Conservation (phyloP, 2,113 vertebrate species). For the Callionymus lyra region DNA sequence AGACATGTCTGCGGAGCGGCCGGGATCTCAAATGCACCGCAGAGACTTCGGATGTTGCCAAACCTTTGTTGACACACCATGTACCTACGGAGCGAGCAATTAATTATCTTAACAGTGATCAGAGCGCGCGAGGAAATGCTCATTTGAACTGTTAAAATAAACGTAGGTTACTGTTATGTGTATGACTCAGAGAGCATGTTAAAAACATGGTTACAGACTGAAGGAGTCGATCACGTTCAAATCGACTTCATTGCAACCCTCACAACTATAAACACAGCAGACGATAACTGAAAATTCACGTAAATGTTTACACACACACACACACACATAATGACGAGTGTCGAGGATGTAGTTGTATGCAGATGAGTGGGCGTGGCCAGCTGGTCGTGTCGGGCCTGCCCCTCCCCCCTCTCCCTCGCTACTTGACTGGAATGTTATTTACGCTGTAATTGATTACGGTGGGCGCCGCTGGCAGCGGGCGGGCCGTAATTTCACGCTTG, state of each 20-base stretch:
- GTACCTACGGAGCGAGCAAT: too few relatives aligned
- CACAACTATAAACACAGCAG: too few relatives aligned
- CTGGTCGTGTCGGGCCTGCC: slow-evolving; percentile 51
- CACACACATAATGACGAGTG: slow-evolving; percentile 35
- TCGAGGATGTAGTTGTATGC: slow-evolving; percentile 45
- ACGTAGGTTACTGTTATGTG: too few relatives aligned
- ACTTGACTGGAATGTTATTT: slow-evolving; percentile 97
- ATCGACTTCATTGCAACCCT: too few relatives aligned
- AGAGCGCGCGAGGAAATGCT: too few relatives aligned
- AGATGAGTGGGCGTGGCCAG: slow-evolving; percentile 40
- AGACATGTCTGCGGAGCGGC: slow-evolving; percentile 17
- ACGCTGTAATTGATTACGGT: slow-evolving; percentile 98
- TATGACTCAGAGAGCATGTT: too few relatives aligned
- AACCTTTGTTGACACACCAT: slow-evolving; percentile 10
- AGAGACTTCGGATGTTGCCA: not conserved
- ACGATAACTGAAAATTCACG: too few relatives aligned
- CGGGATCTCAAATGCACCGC: not conserved
- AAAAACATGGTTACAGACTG: too few relatives aligned
- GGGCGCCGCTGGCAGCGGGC: slow-evolving; percentile 92
- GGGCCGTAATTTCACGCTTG: slow-evolving; percentile 99
- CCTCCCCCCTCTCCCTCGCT: slow-evolving; percentile 50
- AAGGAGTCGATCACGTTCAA: too few relatives aligned
- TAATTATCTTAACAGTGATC: too few relatives aligned
- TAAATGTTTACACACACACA: too few relatives aligned
- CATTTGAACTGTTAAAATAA: too few relatives aligned